These are phyloP conservation scores for Cyclargus thomasi DNA, from an alignment of 1,140 invertebrate genomes.

Conservation along the genomic window DNA sequence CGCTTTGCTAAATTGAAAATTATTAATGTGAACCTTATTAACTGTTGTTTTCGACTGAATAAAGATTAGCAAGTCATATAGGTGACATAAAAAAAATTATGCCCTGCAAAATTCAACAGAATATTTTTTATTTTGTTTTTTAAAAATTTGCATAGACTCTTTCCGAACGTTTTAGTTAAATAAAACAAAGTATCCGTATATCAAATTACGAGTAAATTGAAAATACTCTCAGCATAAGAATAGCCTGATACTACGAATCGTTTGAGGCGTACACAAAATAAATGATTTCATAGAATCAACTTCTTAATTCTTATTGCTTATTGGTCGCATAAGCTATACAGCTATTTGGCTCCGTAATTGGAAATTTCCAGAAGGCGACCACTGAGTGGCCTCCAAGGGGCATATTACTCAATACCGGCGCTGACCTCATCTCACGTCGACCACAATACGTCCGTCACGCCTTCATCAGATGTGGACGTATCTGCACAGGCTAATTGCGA, in stretches of 20 bases:
- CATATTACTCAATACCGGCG: not conserved
- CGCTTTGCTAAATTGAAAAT: constrained; percentile 18
- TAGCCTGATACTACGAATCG: no score
- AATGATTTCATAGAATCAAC: not conserved
- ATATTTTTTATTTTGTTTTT: no score
- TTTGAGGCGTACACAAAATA: not conserved
- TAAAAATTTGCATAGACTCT: no score
- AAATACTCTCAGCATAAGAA: no score
- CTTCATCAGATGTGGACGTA: not conserved
- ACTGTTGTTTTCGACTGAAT: not conserved
- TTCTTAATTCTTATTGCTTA: no score
- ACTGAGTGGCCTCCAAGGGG: not conserved
- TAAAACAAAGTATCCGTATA: no score
- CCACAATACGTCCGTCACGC: not conserved
- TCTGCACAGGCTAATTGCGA: not conserved
- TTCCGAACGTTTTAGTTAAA: no score
- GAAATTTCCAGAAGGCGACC: not conserved
- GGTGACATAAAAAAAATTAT: no score
- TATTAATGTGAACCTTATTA: not conserved
- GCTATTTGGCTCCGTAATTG: not conserved
- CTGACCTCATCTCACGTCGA: constrained; percentile 1
- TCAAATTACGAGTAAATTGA: no score
- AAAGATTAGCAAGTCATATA: not conserved
- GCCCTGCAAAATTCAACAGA: no score
- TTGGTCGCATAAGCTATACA: not conserved